These are phyloP conservation scores for Puffinus mauretanicus DNA, from an alignment of 2,113 vertebrate genomes.

Conservation along the genomic window DNA sequence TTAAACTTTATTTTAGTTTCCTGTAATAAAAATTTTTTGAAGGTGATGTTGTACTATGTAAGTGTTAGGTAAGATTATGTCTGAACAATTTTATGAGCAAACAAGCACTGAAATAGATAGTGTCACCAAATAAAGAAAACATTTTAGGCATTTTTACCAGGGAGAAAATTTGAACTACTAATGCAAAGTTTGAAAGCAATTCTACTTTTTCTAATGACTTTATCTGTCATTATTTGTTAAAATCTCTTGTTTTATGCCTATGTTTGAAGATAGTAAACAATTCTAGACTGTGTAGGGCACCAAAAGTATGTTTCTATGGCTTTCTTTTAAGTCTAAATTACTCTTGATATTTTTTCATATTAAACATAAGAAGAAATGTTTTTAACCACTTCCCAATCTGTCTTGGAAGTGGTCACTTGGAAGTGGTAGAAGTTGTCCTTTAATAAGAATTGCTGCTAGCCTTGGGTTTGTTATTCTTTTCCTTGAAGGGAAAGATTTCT, in stretches of 20 bases:
- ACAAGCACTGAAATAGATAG: not conserved
- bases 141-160: not conserved
- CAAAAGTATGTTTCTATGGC: not conserved
- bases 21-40: not conserved
- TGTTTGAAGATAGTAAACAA: not conserved
- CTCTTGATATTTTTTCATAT: not conserved
- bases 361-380: not conserved
- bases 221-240: not conserved
- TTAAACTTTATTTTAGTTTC: conserved; percentile 18
- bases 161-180: not conserved
- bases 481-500: not conserved
- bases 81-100: conserved; percentile 2
- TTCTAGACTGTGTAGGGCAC: not conserved
- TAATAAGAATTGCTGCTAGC: not conserved
- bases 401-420: not conserved
- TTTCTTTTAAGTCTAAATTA: not conserved
- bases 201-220: not conserved
- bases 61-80: not conserved
- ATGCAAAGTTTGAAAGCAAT: not conserved
- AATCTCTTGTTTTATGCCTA: not conserved
- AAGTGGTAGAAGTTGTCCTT: not conserved
- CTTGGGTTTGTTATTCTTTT: not conserved
- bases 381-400: not conserved
- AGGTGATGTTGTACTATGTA: not conserved
- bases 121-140: not conserved